These are phyloP conservation scores for Bryconaethiops microstoma DNA, from an alignment of 2,797 vertebrate genomes.

Conservation along the genomic window DNA sequence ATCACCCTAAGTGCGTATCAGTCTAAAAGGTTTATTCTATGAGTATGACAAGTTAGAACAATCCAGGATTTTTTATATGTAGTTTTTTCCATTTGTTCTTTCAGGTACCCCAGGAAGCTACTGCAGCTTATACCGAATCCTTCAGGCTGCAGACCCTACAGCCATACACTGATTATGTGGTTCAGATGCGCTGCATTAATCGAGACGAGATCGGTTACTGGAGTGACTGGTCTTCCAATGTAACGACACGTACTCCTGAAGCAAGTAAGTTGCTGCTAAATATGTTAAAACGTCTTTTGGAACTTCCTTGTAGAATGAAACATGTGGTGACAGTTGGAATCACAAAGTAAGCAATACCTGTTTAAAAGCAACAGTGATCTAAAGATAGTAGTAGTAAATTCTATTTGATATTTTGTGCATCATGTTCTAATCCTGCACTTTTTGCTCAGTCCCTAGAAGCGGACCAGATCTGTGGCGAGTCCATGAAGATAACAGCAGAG, in stretches of 20 bases:
- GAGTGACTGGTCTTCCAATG: slow-evolving; percentile 88
- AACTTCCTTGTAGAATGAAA: neutral
- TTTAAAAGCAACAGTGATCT: no score
- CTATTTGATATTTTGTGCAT: neutral
- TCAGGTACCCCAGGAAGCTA: slow-evolving; percentile 81
- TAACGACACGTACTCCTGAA: slow-evolving; percentile 77
- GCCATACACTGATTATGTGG: slow-evolving; percentile 80
- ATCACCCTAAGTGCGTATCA: neutral
- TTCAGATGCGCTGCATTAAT: slow-evolving; percentile 83
- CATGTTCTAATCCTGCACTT: slow-evolving; percentile 5
- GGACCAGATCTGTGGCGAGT: slow-evolving; percentile 84
- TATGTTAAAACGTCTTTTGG: no score
- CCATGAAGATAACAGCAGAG: slow-evolving; percentile 48
- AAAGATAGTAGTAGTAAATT: neutral
- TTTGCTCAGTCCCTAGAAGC: slow-evolving; percentile 78
- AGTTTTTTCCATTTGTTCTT: slow-evolving; percentile 26
- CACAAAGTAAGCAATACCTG: no score
- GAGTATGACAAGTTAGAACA: neutral
- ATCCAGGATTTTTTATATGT: neutral
- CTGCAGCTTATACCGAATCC: slow-evolving; percentile 68
- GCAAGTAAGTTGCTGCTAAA: slow-evolving; percentile 76
- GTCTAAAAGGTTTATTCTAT: neutral
- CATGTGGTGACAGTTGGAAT: no score
- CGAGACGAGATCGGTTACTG: slow-evolving; percentile 71
- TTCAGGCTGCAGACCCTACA: slow-evolving; percentile 85